phyloP scores from a whole-genome alignment of 2,113 vertebrate species.

The Glaucidium brasilianum region DNA sequence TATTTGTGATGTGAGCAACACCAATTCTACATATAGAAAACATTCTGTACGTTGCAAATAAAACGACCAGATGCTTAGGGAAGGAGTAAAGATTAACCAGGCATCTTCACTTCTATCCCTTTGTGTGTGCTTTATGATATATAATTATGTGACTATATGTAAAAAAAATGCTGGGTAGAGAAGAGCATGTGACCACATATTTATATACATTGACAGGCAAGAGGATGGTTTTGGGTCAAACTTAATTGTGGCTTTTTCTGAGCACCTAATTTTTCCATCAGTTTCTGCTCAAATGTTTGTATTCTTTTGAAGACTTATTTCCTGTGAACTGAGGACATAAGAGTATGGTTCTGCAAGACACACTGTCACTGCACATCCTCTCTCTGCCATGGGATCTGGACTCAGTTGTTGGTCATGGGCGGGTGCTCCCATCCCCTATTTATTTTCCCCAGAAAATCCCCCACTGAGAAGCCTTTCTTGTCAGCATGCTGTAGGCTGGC shows the following conservation, averaged over 20 bases:
- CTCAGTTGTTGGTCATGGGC: not conserved
- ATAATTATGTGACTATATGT: not conserved
- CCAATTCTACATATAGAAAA: not conserved
- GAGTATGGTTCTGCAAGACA: not conserved
- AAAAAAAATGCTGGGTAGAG: not conserved
- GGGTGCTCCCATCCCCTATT: not conserved
- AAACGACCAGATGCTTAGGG: not conserved
- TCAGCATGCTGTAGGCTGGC: not conserved
- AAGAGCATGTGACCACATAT: rapidly evolving
- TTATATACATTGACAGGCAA: rapidly evolving
- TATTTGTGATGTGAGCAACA: not conserved
- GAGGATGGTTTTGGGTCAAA: not conserved
- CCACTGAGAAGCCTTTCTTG: not conserved
- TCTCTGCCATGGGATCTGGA: rapidly evolving
- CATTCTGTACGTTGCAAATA: not conserved
- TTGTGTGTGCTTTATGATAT: not conserved
- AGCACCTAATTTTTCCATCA: not conserved
- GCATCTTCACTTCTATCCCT: not conserved
- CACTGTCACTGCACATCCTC: not conserved
- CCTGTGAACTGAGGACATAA: not conserved
- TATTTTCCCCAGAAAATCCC: not conserved
- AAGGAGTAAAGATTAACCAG: not conserved
- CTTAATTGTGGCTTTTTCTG: not conserved
- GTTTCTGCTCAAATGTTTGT: not conserved
- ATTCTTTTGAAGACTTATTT: not conserved